Conservation (phyloP, 2,888 invertebrate species). For the Mamestra brassicae region DNA sequence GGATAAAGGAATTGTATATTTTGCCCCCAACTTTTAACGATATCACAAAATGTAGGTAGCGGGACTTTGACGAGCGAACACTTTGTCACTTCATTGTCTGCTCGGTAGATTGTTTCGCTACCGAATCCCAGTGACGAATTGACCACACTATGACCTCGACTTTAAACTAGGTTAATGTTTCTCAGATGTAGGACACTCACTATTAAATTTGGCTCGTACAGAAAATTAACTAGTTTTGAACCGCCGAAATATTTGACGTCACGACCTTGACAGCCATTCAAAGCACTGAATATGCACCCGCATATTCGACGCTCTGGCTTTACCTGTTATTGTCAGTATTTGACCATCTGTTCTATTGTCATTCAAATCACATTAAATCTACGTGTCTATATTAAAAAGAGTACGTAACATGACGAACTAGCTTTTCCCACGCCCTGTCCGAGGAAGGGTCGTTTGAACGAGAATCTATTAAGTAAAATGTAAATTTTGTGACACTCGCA, state of each 20-base stretch:
- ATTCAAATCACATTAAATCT: constrained; percentile 58
- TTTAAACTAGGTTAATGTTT: constrained; percentile 87
- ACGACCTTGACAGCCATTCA: constrained; percentile 80
- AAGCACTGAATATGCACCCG: constrained; percentile 71
- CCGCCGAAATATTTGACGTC: constrained; percentile 68
- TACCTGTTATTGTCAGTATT: constrained; percentile 65
- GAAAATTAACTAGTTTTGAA: constrained; percentile 74
- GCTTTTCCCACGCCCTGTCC: constrained; percentile 62
- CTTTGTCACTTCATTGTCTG: constrained; percentile 59
- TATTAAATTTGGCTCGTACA: constrained; percentile 75
- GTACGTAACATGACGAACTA: constrained; percentile 42
- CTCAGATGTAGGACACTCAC: constrained; percentile 81
- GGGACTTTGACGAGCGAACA: constrained; percentile 37
- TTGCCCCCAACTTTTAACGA: constrained; percentile 38
- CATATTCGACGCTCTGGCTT: constrained; percentile 57
- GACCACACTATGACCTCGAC: constrained; percentile 78
- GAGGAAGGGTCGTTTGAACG: constrained; percentile 56
- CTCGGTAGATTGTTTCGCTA: constrained; percentile 52
- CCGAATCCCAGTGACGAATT: constrained; percentile 76
- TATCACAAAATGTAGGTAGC: constrained; percentile 27
- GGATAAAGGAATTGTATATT: constrained; percentile 55
- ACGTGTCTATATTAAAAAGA: constrained; percentile 48
- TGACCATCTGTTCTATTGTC: constrained; percentile 67
- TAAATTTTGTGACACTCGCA: constrained; percentile 53
- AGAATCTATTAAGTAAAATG: constrained; percentile 60